Evolutionary conservation across 2,113 vertebrate genomes (phyloP).

Genomic region (Zosterops hypoxanthus): DNA sequence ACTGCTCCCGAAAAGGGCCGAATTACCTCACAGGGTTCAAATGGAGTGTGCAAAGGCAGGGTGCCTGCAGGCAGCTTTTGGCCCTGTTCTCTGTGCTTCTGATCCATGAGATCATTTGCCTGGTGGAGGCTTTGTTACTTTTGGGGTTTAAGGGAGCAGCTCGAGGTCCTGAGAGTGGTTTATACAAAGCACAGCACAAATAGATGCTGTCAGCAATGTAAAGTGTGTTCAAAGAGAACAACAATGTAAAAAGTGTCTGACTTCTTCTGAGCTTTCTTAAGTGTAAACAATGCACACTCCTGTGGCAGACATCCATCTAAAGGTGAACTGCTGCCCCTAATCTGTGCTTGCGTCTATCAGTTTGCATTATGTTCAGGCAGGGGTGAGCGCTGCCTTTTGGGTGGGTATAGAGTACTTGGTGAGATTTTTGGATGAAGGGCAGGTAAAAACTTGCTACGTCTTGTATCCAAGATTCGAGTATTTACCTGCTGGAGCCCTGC

Average conservation of each 20-base stretch:
- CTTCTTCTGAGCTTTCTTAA: neutral
- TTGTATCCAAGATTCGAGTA: constrained; percentile 59
- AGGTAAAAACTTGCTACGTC: constrained; percentile 64
- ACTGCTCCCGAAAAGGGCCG: neutral
- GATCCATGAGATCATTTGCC: neutral
- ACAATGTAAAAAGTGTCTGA: neutral
- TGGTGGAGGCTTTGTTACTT: neutral
- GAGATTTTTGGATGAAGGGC: constrained; percentile 51
- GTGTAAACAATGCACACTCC: neutral
- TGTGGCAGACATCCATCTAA: neutral
- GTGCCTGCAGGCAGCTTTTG: neutral
- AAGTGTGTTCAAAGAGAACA: neutral
- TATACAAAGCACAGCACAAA: neutral
- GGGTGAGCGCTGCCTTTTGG: neutral
- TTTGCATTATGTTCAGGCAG: constrained; percentile 28
- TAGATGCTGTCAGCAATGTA: neutral
- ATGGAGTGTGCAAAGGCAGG: neutral
- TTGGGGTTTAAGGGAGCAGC: neutral
- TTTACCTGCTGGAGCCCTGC: constrained; percentile 66
- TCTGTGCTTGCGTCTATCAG: neutral
- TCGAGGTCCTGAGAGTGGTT: neutral
- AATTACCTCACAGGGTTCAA: constrained; percentile 39
- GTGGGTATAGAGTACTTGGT: constrained; percentile 29
- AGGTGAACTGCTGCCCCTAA: neutral
- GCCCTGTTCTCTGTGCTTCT: neutral